Base-by-base conservation (phyloP, 2,797 vertebrate species). In the Acrossocheilus wenchowensis region DNA sequence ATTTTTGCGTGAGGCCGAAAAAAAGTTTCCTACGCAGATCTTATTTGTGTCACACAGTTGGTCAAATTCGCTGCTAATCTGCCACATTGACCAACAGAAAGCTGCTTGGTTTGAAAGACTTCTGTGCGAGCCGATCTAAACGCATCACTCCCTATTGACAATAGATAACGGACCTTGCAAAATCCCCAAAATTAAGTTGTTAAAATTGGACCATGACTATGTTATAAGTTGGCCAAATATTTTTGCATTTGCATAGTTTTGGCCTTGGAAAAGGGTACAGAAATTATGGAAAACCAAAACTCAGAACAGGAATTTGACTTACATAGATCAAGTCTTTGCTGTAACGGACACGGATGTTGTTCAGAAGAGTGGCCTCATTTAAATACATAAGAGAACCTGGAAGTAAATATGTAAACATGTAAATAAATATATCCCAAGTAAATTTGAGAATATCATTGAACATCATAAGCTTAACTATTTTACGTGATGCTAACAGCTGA, bases 321-420 rank as follows among this genome's bases (percentile, higher is more conserved):
- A 99, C 98, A 2, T 99, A 99, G 93, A 99, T 99, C 94, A 97
- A 96, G 94, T 99, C 97, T 94, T 99, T 99, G 91, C 93, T 97
- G 93, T 99, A 99, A 52, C 98, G 97, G 89, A 99, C 94, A 94
- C 96, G 95, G 92, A 99, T 94, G 84, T 99, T 99, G 93, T 99
- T 98, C 86, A 99, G 97, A 26, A 99, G 97, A 30, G 98, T 99
- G 84, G 97, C 98, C 96, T 99, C 98, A 92, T 99, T 99, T 93
- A 99, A 95, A 94, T 99, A 99, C 98, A 99, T 99, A 19, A 99
- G 93, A 72, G 97, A 97, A 95, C 98, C 98, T 99, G 90, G 78
- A 86, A 89, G 78, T 68, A 68, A 68, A 68, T 8, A 36, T 19
- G 15, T 17, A 68, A 36, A 68, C 30, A 7, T 17, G 6, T 34